Evolutionary conservation across 2,797 vertebrate genomes (phyloP), one percentile per base, ranked within the genome.

Genomic region (Sebastes glaucus): DNA sequence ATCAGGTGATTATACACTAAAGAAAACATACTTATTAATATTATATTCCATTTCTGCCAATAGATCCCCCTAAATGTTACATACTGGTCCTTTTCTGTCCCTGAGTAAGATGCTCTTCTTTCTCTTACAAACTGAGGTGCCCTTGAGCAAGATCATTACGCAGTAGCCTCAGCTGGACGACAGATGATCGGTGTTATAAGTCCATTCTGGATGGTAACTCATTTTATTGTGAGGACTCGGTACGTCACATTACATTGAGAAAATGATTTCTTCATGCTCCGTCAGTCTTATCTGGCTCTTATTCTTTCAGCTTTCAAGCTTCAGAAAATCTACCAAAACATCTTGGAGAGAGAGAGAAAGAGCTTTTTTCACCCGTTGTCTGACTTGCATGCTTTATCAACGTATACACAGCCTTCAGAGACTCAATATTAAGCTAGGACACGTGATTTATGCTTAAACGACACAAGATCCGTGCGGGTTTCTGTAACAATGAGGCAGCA

Each of bases 231-330:
- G 56, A 84, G 81, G 60, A 63, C 74, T 81, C 27, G 60, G 28
- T 68, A 35, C 33, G 71, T 83, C 60, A 78, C 77, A 49, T 87
- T 72, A 73, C 78, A 74, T 77, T 78, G 77, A 71, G 76, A 84
- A 80, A 88, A 89, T 83, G 18, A 83, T 77, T 85, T 76, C 75
- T 81, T 71, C 72, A 75, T 46, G 85, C 87, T 88, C 77, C 23
- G 75, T 78, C 87, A 71, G 84, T 71, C 76, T 82, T 68, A 83
- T 83, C 75, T 72, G 66, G 23, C 78, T 80, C 66, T 81, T 78
- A 55, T 90, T 90, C 76, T 85, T 89, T 79, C 83, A 70, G 83
- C 88, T 85, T 83, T 88, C 85, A 66, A 35, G 77, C 83, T 78
- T 87, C 78, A 74, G 83, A 87, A 88, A 85, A 86, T 87, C 87